Evolutionary conservation across 2,888 invertebrate genomes (phyloP).

Genomic region (Pimpla rufipes): DNA sequence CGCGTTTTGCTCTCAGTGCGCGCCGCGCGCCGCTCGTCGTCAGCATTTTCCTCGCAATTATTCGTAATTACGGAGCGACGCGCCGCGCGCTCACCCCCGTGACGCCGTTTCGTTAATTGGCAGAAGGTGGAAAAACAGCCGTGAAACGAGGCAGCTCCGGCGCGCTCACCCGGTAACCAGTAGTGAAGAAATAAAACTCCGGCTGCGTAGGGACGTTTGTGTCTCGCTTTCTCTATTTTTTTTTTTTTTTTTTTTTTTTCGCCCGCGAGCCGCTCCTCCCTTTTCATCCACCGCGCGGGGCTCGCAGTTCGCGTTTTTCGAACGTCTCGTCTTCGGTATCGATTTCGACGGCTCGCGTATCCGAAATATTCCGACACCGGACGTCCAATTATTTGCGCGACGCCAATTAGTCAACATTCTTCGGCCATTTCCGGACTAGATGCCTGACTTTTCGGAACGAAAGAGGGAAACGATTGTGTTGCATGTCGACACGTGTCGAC

Average conservation of each 20-base stretch:
- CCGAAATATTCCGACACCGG: background rate
- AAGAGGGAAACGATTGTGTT: background rate
- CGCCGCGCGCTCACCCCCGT: slow-evolving; percentile 66
- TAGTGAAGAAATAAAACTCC: slow-evolving; percentile 62
- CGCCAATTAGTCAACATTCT: background rate
- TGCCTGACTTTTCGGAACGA: background rate
- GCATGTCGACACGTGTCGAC: background rate
- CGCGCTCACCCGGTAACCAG: slow-evolving; percentile 49
- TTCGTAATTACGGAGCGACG: slow-evolving; percentile 79
- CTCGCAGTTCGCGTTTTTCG: slow-evolving; percentile 17
- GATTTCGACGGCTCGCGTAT: slow-evolving; percentile 25
- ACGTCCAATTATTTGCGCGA: slow-evolving; percentile 5
- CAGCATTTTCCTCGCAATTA: slow-evolving; percentile 82
- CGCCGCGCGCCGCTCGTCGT: slow-evolving; percentile 65
- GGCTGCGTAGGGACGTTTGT: slow-evolving; percentile 51
- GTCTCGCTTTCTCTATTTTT: slow-evolving; percentile 22
- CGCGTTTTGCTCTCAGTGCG: slow-evolving; percentile 42
- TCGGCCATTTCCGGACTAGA: background rate
- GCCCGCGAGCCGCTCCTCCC: background rate
- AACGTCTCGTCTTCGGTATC: slow-evolving; percentile 41
- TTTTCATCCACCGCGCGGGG: slow-evolving; percentile 13
- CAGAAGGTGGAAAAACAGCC: slow-evolving; percentile 70
- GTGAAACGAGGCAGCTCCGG: slow-evolving; percentile 67
- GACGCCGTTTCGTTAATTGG: slow-evolving; percentile 81
- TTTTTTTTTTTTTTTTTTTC: slow-evolving; percentile 28